Evolutionary conservation across 2,113 vertebrate species (phyloP), one percentile per base, ranked within the genome.

Genomic region (Marcusenius ussheri): DNA sequence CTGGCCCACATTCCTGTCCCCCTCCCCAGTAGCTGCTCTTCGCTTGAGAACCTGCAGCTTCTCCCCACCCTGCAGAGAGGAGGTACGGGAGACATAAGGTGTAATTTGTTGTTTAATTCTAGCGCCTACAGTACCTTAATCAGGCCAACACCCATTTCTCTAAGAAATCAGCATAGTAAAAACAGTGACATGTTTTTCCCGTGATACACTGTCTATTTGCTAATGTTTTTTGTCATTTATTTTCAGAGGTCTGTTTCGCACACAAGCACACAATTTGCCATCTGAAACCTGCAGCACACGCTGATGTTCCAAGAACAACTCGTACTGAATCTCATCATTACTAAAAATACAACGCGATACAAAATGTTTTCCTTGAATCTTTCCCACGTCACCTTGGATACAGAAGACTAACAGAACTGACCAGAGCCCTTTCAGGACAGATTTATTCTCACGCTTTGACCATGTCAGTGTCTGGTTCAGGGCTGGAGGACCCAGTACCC

Each of bases 1-100:
- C 74, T 0, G 0, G 31, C 35, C 74, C 74, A 80, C 31, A 42
- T 80, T 5, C 74, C 19, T 19, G 13, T 17, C 15, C 35, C 35
- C 74, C 35, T 80, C 35, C 74, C 17, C 74, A 17, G 1, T 92
- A 10, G 97, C 91, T 35, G 96, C 84, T 1, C 92, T 93, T 84
- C 98, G 98, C 90, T 99, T 99, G 87, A 98, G 96, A 49, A 97
- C 96, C 88, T 97, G 70, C 11, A 3, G 70, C 31, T 31, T 39
- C 3, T 39, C 15, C 70, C 70, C 70, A 35, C 13, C 70, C 70
- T 77, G 35, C 11, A 80, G 70, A 77, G 70, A 77, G 70, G 70
- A 19, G 74, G 35, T 80, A 42, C 0, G 31, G 5, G 83, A 84
- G 21, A 84, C 42, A 74, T 35, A 3, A 74, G 66, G 15, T 19